A percentile compares a stretch with the other conserved stretches of the same genome.
phyloP scores from a whole-genome alignment of 2,888 invertebrate species.

The Amaurobius ferox region DNA sequence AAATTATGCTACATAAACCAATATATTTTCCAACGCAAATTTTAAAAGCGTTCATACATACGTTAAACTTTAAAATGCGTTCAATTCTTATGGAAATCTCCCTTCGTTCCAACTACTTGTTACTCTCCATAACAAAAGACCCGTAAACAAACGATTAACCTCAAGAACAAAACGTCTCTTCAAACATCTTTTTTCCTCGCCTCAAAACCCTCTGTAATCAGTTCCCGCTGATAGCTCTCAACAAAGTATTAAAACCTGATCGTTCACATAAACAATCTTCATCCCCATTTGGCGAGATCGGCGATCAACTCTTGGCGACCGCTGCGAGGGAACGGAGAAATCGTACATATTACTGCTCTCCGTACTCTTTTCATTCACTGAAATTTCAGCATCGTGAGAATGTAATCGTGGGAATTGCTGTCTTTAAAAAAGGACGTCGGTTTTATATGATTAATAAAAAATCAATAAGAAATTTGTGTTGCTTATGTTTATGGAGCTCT shows the following conservation, averaged over 20 bases:
- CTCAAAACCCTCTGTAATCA: not conserved
- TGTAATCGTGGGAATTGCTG: not conserved
- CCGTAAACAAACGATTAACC: slow-evolving; percentile 1
- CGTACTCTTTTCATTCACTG: not conserved
- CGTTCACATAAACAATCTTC: not conserved
- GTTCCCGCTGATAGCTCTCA: not conserved
- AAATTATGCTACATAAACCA: no score
- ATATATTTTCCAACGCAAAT: no score
- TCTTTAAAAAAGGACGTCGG: no score
- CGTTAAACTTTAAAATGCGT: no score
- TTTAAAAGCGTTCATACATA: no score
- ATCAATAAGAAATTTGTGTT: no score
- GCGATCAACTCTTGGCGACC: not conserved
- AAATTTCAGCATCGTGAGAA: not conserved
- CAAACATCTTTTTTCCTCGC: not conserved
- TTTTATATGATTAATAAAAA: no score
- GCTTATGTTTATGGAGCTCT: no score
- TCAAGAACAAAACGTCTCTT: not conserved
- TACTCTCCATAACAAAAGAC: not conserved
- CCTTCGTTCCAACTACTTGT: slow-evolving; percentile 2
- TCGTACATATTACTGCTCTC: not conserved
- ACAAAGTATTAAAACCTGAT: not conserved
- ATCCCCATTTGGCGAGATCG: not conserved
- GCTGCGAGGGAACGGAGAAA: not conserved
- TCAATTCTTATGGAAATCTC: no score